Evolutionary conservation across 1,140 invertebrate genomes (phyloP), one percentile per base, ranked within the genome.

Genomic region (Caenorhabditis brenneri): DNA sequence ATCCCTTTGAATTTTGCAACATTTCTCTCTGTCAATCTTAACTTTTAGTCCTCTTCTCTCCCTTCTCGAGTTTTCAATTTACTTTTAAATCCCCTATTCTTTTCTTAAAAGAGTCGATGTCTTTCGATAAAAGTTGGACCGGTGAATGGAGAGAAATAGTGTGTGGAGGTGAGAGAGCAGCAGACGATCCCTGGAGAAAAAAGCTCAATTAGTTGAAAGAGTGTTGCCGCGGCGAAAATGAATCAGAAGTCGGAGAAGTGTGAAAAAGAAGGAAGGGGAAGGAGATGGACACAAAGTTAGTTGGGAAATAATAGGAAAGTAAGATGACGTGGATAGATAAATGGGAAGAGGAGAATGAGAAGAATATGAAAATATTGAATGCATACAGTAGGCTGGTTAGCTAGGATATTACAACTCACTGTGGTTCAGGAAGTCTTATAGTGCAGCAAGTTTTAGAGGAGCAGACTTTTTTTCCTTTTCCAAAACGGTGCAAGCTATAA

Each of bases 171-270:
- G 12, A 36, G 27, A 46, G 65, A 74, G 36, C 24, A n/a, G 65
- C 65, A 74, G 65, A 39, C n/a, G 15, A 22, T 74, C 65, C 65
- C 65, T 22, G 65, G 65, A 42, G 65, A 74, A 74, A 74, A 74
- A 42, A 42, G 65, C 65, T 42, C 65, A 74, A 74, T 74, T 74
- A 74, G 65, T 74, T 74, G n/a, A 42, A 36, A 7, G 53, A 24
- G 24, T 55, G 49, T 51, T 51, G 49, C 15, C 15, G 60, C 31
- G n/a, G 36, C 15, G 15, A 36, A 65, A 36, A 65, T 33, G 58
- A 65, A 65, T 65, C 31, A 65, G 31, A 74, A 74, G 22, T 12
- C 15, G 53, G 36, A 39, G 19, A 74, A 42, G 33, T 55, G 53
- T 65, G 60, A n/a, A 65, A n/a, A 65, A 55, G 46, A 74, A 58